Evolutionary conservation across 2,113 vertebrate species (phyloP).

Genomic region (Athene noctua): DNA sequence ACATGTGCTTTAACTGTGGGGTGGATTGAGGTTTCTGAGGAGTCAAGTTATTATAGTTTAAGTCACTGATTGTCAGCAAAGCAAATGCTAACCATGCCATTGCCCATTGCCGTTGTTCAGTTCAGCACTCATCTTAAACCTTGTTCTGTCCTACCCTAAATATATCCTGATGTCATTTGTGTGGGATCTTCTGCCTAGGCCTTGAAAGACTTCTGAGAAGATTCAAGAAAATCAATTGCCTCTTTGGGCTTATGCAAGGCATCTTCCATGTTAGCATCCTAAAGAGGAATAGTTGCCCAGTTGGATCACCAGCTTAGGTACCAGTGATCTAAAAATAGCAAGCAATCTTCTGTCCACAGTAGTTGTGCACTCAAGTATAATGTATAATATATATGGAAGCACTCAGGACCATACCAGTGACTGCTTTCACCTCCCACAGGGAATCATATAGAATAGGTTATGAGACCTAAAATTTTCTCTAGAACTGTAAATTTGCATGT

Average conservation of each 20-base stretch:
- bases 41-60: background rate
- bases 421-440: background rate
- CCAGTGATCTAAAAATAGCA: background rate
- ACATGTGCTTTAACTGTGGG: background rate
- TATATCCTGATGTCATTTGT: background rate
- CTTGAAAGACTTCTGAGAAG: background rate
- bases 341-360: background rate
- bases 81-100: background rate
- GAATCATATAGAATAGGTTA: background rate
- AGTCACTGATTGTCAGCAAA: background rate
- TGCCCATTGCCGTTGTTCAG: background rate
- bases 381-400: background rate
- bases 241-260: background rate
- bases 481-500: background rate
- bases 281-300: background rate
- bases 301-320: background rate
- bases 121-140: background rate
- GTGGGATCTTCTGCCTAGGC: background rate
- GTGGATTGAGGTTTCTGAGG: background rate
- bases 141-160: background rate
- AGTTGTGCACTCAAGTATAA: background rate
- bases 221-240: background rate
- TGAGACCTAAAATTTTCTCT: background rate
- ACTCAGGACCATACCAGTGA: background rate
- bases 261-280: background rate